phyloP scores from a whole-genome alignment of 1,140 invertebrate genomes.

The Aporrectodea caliginosa region DNA sequence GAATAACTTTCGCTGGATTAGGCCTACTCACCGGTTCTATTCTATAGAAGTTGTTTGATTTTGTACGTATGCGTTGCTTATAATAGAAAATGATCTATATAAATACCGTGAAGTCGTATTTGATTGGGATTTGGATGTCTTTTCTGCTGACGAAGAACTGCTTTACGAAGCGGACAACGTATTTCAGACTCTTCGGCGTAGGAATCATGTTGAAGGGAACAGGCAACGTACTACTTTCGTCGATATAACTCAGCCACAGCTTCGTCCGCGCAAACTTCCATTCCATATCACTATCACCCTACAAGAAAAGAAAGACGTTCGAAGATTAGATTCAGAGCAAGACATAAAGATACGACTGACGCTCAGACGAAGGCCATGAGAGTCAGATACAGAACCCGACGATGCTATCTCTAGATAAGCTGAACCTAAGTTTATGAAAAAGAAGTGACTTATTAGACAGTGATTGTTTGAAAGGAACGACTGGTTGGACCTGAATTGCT shows the following conservation, averaged over 20 bases:
- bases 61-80: too few relatives aligned
- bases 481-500: slow-evolving; percentile 57
- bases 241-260: slow-evolving; percentile 85
- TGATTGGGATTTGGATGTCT: background rate
- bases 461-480: too few relatives aligned
- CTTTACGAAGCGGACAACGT: slow-evolving; percentile 24
- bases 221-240: slow-evolving; percentile 76
- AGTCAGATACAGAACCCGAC: background rate
- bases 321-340: background rate
- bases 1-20: too few relatives aligned
- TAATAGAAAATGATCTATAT: too few relatives aligned
- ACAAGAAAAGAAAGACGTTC: slow-evolving; percentile 32
- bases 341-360: background rate
- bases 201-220: slow-evolving; percentile 82
- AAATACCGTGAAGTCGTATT: slow-evolving; percentile 9
- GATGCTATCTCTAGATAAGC: background rate
- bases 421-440: slow-evolving; percentile 10
- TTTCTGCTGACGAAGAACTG: background rate
- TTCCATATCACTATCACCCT: slow-evolving; percentile 80
- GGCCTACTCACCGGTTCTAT: too few relatives aligned
- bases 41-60: too few relatives aligned
- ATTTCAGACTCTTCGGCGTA: slow-evolving; percentile 70
- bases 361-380: slow-evolving; percentile 45
- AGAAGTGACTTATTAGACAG: too few relatives aligned
- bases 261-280: slow-evolving; percentile 85